Conservation (phyloP, 2,113 vertebrate genomes). For the Calyptomena viridis region DNA sequence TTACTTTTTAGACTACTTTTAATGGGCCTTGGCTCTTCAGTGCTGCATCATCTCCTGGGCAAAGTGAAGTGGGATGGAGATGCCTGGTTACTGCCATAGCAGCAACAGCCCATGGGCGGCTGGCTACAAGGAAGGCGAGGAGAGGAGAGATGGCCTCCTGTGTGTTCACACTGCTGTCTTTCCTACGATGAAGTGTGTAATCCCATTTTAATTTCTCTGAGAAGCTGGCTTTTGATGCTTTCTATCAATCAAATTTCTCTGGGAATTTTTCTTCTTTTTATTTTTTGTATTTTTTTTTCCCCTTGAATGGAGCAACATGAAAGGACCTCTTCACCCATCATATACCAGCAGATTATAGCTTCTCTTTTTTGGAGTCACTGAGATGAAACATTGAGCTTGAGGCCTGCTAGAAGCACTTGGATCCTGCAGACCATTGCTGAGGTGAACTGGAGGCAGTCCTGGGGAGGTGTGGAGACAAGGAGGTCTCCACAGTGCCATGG, state of each 20-base stretch:
- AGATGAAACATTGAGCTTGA: conserved; percentile 70
- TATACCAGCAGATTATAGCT: conserved; percentile 53
- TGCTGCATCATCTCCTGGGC: conserved; percentile 13
- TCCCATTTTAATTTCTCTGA: conserved; percentile 13
- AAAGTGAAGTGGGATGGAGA: background rate
- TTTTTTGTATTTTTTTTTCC: background rate
- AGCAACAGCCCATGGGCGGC: conserved; percentile 20
- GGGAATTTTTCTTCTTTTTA: background rate
- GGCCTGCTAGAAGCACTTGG: conserved; percentile 57
- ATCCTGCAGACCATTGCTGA: conserved; percentile 58
- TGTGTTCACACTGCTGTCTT: background rate
- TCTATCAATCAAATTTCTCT: background rate
- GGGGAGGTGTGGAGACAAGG: background rate
- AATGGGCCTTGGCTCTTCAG: background rate
- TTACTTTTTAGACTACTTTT: background rate
- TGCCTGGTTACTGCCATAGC: conserved; percentile 62
- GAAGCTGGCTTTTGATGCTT: conserved; percentile 18
- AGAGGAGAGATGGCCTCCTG: background rate
- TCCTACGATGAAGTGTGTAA: conserved; percentile 5
- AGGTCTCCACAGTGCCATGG: conserved; percentile 45
- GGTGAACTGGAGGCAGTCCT: conserved; percentile 55
- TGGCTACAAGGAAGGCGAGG: background rate
- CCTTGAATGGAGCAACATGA: conserved; percentile 57
- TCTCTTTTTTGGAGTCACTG: conserved; percentile 72
- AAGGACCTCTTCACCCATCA: conserved; percentile 29